Conservation (phyloP, 2,888 invertebrate genomes). For the Cantharis nigra region DNA sequence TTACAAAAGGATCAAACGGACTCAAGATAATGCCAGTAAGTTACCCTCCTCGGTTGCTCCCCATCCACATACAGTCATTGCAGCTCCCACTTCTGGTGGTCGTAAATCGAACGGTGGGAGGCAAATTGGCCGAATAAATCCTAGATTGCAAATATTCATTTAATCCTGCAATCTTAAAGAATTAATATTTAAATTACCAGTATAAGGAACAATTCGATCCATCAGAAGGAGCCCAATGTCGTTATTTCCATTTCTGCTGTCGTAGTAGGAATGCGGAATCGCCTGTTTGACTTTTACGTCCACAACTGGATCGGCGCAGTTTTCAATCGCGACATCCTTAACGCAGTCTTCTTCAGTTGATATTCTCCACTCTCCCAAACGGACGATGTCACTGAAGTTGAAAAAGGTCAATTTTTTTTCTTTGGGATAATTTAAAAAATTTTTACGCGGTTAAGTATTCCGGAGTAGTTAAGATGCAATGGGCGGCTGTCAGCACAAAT, state of each 20-base stretch:
- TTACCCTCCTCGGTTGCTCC: slow-evolving; percentile 45
- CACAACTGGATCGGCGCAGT: slow-evolving; percentile 46
- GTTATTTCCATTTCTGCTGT: slow-evolving; percentile 37
- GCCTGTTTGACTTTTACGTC: slow-evolving; percentile 43
- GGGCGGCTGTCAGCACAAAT: slow-evolving; percentile 62
- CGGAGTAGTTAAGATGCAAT: slow-evolving; percentile 53
- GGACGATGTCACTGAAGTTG: slow-evolving; percentile 42
- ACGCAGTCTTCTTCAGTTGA: slow-evolving; percentile 54
- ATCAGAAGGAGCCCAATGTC: slow-evolving; percentile 58
- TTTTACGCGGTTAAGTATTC: slow-evolving; percentile 54
- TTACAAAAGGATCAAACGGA: background rate
- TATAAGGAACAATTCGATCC: slow-evolving; percentile 52
- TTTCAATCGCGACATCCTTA: slow-evolving; percentile 27
- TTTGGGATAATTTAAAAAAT: background rate
- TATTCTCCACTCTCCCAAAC: slow-evolving; percentile 59
- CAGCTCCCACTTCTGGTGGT: slow-evolving; percentile 41
- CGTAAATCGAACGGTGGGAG: slow-evolving; percentile 40
- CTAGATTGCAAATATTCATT: slow-evolving; percentile 14
- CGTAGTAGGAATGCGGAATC: slow-evolving; percentile 42
- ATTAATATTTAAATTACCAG: slow-evolving; percentile 49
- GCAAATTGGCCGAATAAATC: slow-evolving; percentile 47
- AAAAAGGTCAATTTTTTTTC: background rate
- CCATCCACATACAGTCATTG: slow-evolving; percentile 53
- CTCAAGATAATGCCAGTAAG: background rate
- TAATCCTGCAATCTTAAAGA: background rate